Conservation (phyloP, 2,113 vertebrate species). For the Anhinga rufa region DNA sequence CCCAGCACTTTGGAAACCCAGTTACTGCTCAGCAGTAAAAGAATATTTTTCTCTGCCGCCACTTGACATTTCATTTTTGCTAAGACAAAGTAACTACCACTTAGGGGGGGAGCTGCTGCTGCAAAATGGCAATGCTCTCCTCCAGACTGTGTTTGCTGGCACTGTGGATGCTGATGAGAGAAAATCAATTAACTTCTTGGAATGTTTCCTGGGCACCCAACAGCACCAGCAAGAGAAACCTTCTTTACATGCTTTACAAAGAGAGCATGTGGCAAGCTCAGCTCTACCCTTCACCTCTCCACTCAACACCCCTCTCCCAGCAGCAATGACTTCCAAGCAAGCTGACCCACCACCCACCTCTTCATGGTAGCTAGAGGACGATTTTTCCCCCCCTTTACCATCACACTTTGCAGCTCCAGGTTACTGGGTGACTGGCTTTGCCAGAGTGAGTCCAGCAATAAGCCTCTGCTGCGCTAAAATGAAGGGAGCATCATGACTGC, state of each 20-base stretch:
- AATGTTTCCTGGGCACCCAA: not conserved
- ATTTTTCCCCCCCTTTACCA: not conserved
- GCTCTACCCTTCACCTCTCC: not conserved
- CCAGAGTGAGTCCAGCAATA: not conserved
- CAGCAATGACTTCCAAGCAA: not conserved
- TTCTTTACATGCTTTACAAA: not conserved
- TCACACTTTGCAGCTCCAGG: not conserved
- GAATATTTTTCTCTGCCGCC: not conserved
- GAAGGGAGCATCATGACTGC: not conserved
- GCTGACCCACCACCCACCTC: not conserved
- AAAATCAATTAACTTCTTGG: constrained; percentile 7
- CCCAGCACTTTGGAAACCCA: not conserved
- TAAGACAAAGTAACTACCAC: constrained; percentile 13
- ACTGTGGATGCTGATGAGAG: not conserved
- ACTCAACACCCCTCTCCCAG: not conserved
- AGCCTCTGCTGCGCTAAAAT: not conserved
- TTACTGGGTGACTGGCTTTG: not conserved
- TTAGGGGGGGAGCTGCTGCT: not conserved
- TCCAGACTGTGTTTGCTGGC: not conserved
- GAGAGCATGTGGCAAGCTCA: accelerated
- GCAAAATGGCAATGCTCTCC: not conserved
- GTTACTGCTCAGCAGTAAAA: not conserved
- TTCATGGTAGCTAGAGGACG: not conserved
- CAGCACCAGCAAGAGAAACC: not conserved
- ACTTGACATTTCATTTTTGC: constrained; percentile 6